phyloP scores from a whole-genome alignment of 2,113 vertebrate genomes.

The Poeciliopsis occidentalis region DNA sequence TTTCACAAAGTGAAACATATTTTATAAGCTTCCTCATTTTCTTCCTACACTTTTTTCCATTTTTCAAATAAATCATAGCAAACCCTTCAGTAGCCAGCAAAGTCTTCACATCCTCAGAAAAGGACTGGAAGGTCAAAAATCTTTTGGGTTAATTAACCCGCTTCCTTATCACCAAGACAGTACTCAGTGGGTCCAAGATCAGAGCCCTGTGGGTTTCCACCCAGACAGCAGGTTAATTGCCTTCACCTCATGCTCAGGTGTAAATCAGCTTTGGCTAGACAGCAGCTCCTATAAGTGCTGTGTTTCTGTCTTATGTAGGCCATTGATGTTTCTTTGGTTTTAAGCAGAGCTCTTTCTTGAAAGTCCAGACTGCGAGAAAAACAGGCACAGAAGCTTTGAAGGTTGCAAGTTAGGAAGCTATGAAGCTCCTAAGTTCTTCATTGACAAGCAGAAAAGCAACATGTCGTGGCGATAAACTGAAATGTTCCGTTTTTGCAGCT shows the following conservation, averaged over 20 bases:
- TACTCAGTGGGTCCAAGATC: conserved; percentile 5
- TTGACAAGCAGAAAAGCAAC: conserved; percentile 8
- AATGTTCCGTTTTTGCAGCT: not conserved
- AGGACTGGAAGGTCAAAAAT: not conserved
- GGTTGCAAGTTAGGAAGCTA: not conserved
- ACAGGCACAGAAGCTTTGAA: not conserved
- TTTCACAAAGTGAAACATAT: no score
- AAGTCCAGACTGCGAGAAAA: not conserved
- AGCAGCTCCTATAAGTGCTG: not conserved
- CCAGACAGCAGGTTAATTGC: conserved; percentile 66
- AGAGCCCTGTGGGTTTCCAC: conserved; percentile 28
- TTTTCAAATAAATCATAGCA: not conserved
- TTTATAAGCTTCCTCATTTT: not conserved
- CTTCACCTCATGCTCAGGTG: conserved; percentile 53
- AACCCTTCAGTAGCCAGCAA: not conserved
- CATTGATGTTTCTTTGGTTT: not conserved
- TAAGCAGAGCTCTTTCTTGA: not conserved
- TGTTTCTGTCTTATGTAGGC: not conserved
- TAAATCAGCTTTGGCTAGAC: conserved; percentile 38
- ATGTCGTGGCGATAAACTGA: not conserved
- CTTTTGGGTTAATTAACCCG: conserved; percentile 29
- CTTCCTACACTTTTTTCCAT: not conserved
- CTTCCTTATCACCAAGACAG: conserved; percentile 43
- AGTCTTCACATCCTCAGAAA: not conserved
- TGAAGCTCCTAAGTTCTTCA: not conserved